Conservation (phyloP, 2,888 invertebrate genomes). For the Gymnocheta viridis region DNA sequence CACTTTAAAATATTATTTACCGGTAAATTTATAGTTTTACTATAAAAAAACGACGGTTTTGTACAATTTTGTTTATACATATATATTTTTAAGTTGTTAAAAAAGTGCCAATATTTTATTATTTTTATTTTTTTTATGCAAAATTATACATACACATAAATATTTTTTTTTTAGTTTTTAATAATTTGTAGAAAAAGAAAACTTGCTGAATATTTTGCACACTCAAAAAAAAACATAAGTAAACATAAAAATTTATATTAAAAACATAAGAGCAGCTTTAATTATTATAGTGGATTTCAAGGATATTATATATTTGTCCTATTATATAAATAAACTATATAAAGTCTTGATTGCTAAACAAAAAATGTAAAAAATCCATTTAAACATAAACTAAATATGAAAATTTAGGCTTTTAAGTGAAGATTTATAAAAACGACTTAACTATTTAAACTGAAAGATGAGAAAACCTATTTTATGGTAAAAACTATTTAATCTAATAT, state of each 20-base stretch:
- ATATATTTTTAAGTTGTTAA: slow-evolving; percentile 34
- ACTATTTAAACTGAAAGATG: slow-evolving; percentile 36
- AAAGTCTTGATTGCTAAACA: slow-evolving; percentile 1
- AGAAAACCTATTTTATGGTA: slow-evolving; percentile 52
- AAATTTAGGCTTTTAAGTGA: background rate
- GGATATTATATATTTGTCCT: slow-evolving; percentile 28
- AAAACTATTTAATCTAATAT: background rate
- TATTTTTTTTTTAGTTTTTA: slow-evolving; percentile 28
- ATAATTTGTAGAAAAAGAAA: slow-evolving; percentile 34
- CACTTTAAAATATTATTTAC: background rate
- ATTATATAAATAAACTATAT: slow-evolving; percentile 12
- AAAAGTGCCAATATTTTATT: slow-evolving; percentile 63
- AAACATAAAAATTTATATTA: slow-evolving; percentile 13
- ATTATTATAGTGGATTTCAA: slow-evolving; percentile 48
- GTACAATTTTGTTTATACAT: slow-evolving; percentile 23
- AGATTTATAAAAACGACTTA: slow-evolving; percentile 3
- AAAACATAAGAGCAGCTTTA: slow-evolving; percentile 66
- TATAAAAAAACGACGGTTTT: slow-evolving; percentile 1
- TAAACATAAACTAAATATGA: background rate
- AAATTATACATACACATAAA: background rate
- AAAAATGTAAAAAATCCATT: background rate
- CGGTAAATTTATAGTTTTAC: background rate
- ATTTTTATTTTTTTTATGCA: background rate
- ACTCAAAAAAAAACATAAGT: slow-evolving; percentile 27
- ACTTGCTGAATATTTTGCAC: slow-evolving; percentile 64